Evolutionary conservation across 1,140 invertebrate species (phyloP).

Genomic region (Uloborus diversus): DNA sequence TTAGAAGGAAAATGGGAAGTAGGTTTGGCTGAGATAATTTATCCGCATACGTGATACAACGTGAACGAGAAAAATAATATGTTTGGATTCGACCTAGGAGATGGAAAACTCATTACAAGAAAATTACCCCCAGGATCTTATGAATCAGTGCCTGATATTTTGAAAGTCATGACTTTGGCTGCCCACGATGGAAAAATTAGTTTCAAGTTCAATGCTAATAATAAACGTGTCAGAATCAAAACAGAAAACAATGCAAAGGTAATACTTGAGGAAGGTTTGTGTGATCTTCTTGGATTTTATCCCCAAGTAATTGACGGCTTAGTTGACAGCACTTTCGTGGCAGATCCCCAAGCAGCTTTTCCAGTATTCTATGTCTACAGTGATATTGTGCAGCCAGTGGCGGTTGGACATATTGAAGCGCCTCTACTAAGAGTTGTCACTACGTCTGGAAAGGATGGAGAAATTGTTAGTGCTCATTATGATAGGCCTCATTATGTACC

Average conservation of each 20-base stretch:
- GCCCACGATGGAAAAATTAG: neutral
- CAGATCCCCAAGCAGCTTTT: neutral
- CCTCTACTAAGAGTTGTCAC: too few species aligned
- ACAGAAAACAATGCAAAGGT: neutral
- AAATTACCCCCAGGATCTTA: neutral
- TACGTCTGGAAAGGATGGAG: too few species aligned
- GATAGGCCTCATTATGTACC: too few species aligned
- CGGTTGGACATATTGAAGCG: neutral
- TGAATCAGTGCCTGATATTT: neutral
- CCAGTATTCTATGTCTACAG: neutral
- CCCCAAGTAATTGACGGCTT: neutral
- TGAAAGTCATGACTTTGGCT: neutral
- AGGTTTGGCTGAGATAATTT: slow-evolving; percentile 5
- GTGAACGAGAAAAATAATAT: neutral
- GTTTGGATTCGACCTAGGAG: neutral
- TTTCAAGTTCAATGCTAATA: neutral
- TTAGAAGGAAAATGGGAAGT: neutral
- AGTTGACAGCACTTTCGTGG: neutral
- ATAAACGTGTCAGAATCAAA: neutral
- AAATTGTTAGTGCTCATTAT: too few species aligned
- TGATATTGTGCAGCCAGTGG: neutral
- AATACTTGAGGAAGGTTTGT: neutral
- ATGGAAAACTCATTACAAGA: neutral
- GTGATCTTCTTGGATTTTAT: neutral
- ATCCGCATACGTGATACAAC: neutral